Evolutionary conservation across 2,888 invertebrate genomes (phyloP).

Genomic region (Tetranychus piercei): DNA sequence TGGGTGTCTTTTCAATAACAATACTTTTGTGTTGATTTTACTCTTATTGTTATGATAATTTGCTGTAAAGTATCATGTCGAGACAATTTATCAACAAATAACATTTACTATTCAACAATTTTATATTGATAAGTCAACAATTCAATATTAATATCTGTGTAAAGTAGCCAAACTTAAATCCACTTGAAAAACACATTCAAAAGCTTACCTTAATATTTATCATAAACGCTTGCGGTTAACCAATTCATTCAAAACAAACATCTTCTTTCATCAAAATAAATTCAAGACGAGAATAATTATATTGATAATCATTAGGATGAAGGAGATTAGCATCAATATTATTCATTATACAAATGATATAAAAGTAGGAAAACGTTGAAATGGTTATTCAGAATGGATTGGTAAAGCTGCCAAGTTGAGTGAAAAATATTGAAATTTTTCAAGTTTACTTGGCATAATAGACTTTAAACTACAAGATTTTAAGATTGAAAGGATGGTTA

Average conservation of each 20-base stretch:
- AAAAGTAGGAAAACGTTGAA: not conserved
- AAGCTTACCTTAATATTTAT: too few relatives aligned
- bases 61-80: not conserved
- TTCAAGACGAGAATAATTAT: not conserved
- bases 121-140: not conserved
- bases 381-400: not conserved
- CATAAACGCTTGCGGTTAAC: too few relatives aligned
- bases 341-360: too few relatives aligned
- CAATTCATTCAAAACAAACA: too few relatives aligned
- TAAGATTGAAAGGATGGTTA: not conserved
- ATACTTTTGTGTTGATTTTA: not conserved
- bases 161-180: not conserved
- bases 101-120: not conserved
- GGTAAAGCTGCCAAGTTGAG: not conserved
- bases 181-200: not conserved
- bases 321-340: too few relatives aligned
- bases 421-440: not conserved
- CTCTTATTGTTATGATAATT: not conserved
- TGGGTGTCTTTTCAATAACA: not conserved
- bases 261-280: too few relatives aligned
- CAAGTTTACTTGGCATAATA: not conserved
- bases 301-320: not conserved
- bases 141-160: not conserved
- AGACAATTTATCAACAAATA: not conserved
- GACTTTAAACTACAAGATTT: not conserved